phyloP scores from a whole-genome alignment of 2,113 vertebrate species.

The Columba janthina region DNA sequence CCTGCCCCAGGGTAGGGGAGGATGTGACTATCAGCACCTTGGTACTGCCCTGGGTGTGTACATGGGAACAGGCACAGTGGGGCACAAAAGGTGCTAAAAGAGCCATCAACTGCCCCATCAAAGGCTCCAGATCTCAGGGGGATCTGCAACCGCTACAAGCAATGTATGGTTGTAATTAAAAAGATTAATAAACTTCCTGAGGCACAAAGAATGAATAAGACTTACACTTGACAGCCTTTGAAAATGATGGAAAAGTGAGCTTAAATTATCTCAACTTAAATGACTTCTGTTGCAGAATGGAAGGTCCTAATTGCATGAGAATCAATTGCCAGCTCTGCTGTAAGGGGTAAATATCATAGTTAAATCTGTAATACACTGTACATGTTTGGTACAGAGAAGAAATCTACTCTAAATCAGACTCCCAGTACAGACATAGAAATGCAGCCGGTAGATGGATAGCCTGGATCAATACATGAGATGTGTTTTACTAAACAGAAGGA shows the following conservation, averaged over 20 bases:
- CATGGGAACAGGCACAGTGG: no score
- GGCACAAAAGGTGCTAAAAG: no score
- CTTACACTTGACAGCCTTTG: neutral
- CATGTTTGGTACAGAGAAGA: neutral
- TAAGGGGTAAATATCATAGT: neutral
- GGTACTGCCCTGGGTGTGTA: no score
- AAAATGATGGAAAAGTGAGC: neutral
- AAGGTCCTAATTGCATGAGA: neutral
- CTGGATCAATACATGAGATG: neutral
- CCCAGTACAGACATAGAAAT: neutral
- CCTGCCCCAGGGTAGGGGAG: no score
- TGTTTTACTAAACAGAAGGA: neutral
- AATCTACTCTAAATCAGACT: neutral
- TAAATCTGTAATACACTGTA: neutral
- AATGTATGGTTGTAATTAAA: neutral
- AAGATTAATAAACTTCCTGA: neutral
- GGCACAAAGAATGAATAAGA: neutral
- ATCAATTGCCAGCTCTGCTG: neutral
- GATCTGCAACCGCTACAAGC: no score
- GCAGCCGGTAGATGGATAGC: neutral
- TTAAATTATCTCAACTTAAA: neutral
- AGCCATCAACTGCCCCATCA: no score
- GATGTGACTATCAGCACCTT: no score
- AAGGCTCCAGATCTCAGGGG: no score
- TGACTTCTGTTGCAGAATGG: neutral